Percentiles rank a stretch among this genome's conserved stretches.
These are phyloP conservation scores for Sarcoramphus papa DNA, from an alignment of 2,797 vertebrate species.

Conservation along the genomic window DNA sequence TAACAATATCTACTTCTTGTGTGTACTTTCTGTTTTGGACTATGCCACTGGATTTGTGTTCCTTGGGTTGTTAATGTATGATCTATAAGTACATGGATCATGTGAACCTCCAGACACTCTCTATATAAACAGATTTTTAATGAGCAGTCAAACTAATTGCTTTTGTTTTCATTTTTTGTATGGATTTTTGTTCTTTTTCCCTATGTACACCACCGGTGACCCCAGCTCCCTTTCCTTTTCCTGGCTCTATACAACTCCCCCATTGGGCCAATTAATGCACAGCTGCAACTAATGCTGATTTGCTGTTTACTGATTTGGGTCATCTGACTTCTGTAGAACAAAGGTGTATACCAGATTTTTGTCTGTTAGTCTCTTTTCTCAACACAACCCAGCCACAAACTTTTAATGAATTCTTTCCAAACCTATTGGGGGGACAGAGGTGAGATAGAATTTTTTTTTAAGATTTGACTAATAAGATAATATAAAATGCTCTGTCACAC, in stretches of 20 bases:
- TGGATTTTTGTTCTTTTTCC: background rate
- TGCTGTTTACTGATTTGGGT: background rate
- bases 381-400: background rate
- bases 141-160: background rate
- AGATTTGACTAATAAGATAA: background rate
- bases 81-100: background rate
- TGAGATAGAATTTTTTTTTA: background rate
- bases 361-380: background rate
- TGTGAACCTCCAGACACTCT: background rate
- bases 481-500: background rate
- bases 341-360: background rate
- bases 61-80: background rate
- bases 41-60: background rate
- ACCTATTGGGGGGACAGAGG: background rate
- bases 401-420: background rate
- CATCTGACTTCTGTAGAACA: background rate
- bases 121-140: background rate
- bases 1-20: background rate
- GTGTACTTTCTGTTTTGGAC: background rate
- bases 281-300: background rate
- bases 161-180: background rate
- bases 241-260: background rate
- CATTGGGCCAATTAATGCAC: background rate
- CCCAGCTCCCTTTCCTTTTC: background rate
- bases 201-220: no score